Evolutionary conservation across 92 coral and sea anemone species (phyloP).

Genomic region (Bergia sp.): DNA sequence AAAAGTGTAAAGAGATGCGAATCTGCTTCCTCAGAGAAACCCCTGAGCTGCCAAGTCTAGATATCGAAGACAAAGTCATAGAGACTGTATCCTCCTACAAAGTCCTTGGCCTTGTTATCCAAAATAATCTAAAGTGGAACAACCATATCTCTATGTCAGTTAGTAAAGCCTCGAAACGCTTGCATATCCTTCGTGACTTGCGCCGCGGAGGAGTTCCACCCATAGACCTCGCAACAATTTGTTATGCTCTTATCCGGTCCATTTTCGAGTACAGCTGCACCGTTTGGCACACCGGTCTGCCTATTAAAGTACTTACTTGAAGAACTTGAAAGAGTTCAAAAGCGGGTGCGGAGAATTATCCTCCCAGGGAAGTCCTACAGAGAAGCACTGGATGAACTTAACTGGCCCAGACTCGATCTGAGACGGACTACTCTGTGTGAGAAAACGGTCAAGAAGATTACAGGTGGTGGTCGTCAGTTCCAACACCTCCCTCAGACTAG

Average conservation of each 20-base stretch:
- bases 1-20: not conserved
- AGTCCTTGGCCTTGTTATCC: not conserved
- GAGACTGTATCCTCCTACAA: not conserved
- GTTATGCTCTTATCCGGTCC: not conserved
- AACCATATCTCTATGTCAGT: not conserved
- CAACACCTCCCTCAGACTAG: not conserved
- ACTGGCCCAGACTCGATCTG: no score
- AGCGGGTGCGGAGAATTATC: not conserved
- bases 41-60: not conserved
- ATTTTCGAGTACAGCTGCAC: not conserved
- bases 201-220: not conserved
- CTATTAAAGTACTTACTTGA: not conserved
- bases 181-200: not conserved
- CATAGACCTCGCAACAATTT: not conserved
- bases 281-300: conserved; percentile 2
- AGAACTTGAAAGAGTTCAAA: not conserved
- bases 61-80: not conserved
- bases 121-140: not conserved
- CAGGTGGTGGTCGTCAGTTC: not conserved
- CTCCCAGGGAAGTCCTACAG: not conserved
- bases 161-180: not conserved
- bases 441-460: not conserved
- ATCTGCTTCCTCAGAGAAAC: conserved; percentile 50
- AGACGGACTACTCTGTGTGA: no score
- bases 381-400: no score